Base-by-base conservation (phyloP, 1,140 invertebrate species). In the Temnothorax nylanderi region DNA sequence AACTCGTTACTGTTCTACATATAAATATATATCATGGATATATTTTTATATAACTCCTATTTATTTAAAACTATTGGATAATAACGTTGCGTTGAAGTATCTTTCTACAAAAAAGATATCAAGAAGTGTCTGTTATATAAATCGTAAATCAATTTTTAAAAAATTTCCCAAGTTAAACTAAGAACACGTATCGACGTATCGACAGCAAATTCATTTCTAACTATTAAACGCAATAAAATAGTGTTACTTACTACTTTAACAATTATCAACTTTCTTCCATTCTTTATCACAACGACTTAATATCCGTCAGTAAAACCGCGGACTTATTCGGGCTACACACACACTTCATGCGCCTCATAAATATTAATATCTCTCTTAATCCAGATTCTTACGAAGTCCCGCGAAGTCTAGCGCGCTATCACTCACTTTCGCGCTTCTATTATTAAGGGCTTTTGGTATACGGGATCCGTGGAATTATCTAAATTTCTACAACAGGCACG, bases 291-390 rank as follows among this genome's bases (percentile, higher is more conserved):
- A 44, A 21, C 58, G 65, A 37, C 49, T 56, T 72, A 81, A 72
- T 72, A n/a, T 26, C 47, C 5, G 47, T 13, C 32, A 18, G 16
- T n/a, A 26, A 81, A 72, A 81, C 65, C 78, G 65, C 64, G 16
- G 2, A 71, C 47, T 82, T 86, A 84, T 74, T 81, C 85, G 18
- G 47, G 47, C 54, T 26, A 26, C 34, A n/a, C n/a, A n/a, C n/a
- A n/a, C n/a, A 84, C 77, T 87, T 87, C 26, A 34, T n/a, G 64
- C 51, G 54, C 56, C 60, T 87, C 85, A 85, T 85, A 69, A 82
- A 85, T 87, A 87, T 87, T 85, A 71, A 87, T 84, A 71, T 11
- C 47, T 32, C 16, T 41, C 54, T 84, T 84, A 84, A 84, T 84
- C 32, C 69, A 32, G 80, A 84, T 84, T 74, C 80, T 84, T 84